Percentiles rank a stretch among this genome's conserved stretches.
These are phyloP conservation scores for Phoxinus phoxinus DNA, from an alignment of 2,113 vertebrate genomes.

Conservation along the genomic window DNA sequence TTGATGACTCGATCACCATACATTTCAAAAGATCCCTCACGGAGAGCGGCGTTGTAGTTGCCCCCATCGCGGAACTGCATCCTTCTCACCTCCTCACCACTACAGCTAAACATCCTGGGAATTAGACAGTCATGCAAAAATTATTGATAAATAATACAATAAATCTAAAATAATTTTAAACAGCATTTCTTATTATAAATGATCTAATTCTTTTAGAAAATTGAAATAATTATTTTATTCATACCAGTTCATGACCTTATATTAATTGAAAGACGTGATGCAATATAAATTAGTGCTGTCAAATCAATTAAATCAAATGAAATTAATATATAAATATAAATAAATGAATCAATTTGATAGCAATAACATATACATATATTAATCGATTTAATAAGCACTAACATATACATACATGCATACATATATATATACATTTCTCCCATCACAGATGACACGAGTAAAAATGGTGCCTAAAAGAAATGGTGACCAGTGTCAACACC, in stretches of 20 bases:
- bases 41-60: slow-evolving; percentile 81
- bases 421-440: too few relatives aligned
- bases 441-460: too few relatives aligned
- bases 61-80: slow-evolving; percentile 83
- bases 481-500: not conserved
- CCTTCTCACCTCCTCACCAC: slow-evolving; percentile 85
- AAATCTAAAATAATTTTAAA: not conserved
- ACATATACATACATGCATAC: too few relatives aligned
- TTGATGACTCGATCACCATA: slow-evolving; percentile 93
- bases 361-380: too few relatives aligned
- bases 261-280: not conserved
- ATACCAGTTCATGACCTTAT: not conserved
- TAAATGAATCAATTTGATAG: too few relatives aligned
- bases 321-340: too few relatives aligned
- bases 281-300: not conserved
- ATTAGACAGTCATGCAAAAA: not conserved
- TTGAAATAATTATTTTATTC: not conserved
- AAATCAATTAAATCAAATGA: too few relatives aligned
- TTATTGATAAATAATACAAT: not conserved
- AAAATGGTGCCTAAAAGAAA: not conserved
- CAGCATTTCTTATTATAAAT: not conserved
- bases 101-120: slow-evolving; percentile 83
- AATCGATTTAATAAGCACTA: too few relatives aligned
- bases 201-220: not conserved
- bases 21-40: slow-evolving; percentile 92